Evolutionary conservation across 2,113 vertebrate species (phyloP).

Genomic region (Euleptes europaea): DNA sequence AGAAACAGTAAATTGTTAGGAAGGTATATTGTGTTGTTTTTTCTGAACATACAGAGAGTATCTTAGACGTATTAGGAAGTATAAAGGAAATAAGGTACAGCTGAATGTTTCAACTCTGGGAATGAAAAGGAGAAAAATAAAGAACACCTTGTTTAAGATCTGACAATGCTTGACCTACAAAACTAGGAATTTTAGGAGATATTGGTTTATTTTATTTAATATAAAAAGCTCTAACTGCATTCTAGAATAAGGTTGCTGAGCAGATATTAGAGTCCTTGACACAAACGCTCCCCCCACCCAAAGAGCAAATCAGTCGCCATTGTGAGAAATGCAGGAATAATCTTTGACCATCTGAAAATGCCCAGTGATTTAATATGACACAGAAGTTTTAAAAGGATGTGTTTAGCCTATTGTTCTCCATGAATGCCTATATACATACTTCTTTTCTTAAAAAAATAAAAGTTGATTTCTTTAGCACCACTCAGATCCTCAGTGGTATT

Average conservation of each 20-base stretch:
- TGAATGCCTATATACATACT: background rate
- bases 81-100: background rate
- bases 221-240: too few species aligned
- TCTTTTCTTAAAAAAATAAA: background rate
- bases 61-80: background rate
- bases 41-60: background rate
- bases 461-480: background rate
- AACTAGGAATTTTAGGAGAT: too few species aligned
- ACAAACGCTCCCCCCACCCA: background rate
- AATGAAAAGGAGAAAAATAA: too few species aligned
- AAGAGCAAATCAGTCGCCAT: background rate
- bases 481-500: background rate
- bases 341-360: background rate
- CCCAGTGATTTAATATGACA: background rate
- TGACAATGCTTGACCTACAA: background rate
- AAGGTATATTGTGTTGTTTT: background rate
- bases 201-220: too few species aligned
- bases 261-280: background rate
- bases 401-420: background rate
- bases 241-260: too few species aligned
- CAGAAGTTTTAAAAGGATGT: background rate
- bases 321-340: background rate
- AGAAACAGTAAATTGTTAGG: background rate
- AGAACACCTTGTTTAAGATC: background rate
- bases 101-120: background rate